These are phyloP conservation scores for Telmatochromis brichardi DNA, from an alignment of 2,113 vertebrate species.

Conservation along the genomic window DNA sequence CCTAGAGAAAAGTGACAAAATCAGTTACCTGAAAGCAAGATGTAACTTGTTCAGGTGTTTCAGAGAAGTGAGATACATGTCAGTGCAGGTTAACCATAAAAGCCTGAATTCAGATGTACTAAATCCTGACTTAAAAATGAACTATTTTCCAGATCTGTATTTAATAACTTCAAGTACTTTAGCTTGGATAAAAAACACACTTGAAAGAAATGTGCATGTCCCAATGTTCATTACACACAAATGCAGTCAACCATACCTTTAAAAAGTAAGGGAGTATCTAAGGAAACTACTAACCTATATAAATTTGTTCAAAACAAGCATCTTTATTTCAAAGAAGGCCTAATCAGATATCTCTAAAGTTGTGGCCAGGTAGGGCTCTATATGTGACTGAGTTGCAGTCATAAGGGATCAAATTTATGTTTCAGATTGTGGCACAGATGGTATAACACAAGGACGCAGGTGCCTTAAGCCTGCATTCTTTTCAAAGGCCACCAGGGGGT, in stretches of 20 bases:
- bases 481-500: not conserved
- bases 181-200: not conserved
- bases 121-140: not conserved
- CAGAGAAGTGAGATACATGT: not conserved
- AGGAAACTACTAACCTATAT: not conserved
- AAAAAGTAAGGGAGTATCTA: not conserved
- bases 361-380: not conserved
- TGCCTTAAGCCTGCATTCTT: not conserved
- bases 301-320: not conserved
- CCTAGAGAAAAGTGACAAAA: slow-evolving; percentile 15
- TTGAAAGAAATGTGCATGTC: not conserved
- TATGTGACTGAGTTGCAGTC: not conserved
- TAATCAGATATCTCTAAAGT: not conserved
- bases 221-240: rapidly evolving
- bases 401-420: not conserved
- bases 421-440: not conserved
- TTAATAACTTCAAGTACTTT: not conserved
- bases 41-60: not conserved
- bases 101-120: not conserved
- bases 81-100: not conserved
- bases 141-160: not conserved
- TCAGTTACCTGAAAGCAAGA: not conserved
- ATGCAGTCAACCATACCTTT: not conserved
- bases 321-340: not conserved
- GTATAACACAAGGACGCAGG: too few species aligned